Evolutionary conservation across 2,888 invertebrate species (phyloP), one percentile per base, ranked within the genome.

Genomic region (Hyalella azteca): DNA sequence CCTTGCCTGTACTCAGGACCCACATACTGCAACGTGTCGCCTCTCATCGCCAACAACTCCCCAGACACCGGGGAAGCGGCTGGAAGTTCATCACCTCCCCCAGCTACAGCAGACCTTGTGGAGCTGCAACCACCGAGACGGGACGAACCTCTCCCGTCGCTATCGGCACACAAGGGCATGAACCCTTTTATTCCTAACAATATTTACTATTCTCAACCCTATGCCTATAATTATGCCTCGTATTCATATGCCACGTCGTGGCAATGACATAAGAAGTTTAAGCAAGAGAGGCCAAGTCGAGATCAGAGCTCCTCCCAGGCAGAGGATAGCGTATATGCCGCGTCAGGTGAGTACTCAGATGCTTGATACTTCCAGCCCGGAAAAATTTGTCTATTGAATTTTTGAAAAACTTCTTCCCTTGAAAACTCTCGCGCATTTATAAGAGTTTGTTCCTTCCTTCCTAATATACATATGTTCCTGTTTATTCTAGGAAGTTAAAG

Each of bases 211-310:
- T 73, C 83, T 11, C 83, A 83, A 77, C 73, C 80, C 19, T 81
- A 83, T 50, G 60, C 80, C 41, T 83, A 81, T 75, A 81, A 81
- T 77, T 83, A 83, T 77, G n/a, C n/a, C n/a, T 81, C 81, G 4
- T 83, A 83, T 60, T 77, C 81, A 0, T 83, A 83, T 48, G 78
- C 83, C 22, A 22, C 82, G 39, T 81, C 81, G 83, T 83, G 83
- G 83, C 81, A 83, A 78, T 80, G 81, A 82, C 54, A n/a, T n/a
- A n/a, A n/a, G n/a, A n/a, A n/a, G n/a, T n/a, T n/a, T n/a, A n/a
- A n/a, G n/a, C n/a, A n/a, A n/a, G n/a, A n/a, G n/a, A n/a, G n/a
- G n/a, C n/a, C n/a, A n/a, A n/a, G n/a, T n/a, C n/a, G n/a, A n/a
- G n/a, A n/a, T n/a, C n/a, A n/a, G n/a, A n/a, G n/a, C n/a, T n/a